Conservation (phyloP, 2,113 vertebrate genomes). For the Ctenodactylus gundi region DNA sequence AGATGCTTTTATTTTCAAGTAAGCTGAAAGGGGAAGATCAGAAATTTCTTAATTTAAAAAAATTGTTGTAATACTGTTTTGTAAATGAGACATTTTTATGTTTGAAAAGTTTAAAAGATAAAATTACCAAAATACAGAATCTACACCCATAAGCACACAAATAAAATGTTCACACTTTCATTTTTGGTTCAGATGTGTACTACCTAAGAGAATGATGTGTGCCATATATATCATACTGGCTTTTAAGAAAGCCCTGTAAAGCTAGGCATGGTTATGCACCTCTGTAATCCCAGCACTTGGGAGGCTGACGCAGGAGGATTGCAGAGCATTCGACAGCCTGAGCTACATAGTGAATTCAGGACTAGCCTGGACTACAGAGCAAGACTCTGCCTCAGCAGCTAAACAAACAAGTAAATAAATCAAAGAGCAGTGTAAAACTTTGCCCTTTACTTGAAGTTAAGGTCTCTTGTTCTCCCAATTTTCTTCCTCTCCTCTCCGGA, state of each 20-base stretch:
- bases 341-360: too few relatives aligned
- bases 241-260: not conserved
- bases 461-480: not conserved
- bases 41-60: constrained; percentile 19
- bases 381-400: too few relatives aligned
- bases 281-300: too few relatives aligned
- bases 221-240: not conserved
- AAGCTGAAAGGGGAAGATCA: constrained; percentile 23
- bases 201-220: constrained; percentile 34
- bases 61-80: not conserved
- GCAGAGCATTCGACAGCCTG: too few relatives aligned
- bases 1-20: constrained; percentile 45
- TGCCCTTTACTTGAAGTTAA: not conserved
- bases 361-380: too few relatives aligned
- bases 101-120: constrained; percentile 17
- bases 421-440: not conserved
- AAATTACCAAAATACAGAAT: constrained; percentile 32
- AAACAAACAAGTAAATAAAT: too few relatives aligned
- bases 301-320: too few relatives aligned
- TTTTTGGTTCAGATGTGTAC: constrained; percentile 47
- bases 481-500: not conserved
- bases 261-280: too few relatives aligned
- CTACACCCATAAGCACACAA: not conserved
- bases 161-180: constrained; percentile 45
- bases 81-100: constrained; percentile 36